Conservation (phyloP, 2,888 invertebrate genomes). For the Cataglyphis livida region DNA sequence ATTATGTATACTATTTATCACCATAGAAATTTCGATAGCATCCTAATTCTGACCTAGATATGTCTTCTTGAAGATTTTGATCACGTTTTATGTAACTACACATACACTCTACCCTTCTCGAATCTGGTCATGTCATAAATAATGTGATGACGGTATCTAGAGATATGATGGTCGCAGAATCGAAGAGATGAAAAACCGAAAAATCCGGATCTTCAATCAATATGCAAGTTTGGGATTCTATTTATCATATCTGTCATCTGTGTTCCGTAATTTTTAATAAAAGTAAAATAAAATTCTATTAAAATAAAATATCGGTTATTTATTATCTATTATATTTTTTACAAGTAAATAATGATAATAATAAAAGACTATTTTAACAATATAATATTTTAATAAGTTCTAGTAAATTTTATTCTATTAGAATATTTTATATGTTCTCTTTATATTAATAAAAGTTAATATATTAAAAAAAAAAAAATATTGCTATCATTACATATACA, state of each 20-base stretch:
- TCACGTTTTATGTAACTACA: slow-evolving; percentile 45
- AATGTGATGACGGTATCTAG: slow-evolving; percentile 37
- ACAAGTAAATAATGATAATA: not conserved
- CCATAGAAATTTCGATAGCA: slow-evolving; percentile 9
- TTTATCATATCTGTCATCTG: slow-evolving; percentile 7
- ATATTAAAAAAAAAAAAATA: not conserved
- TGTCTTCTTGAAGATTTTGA: slow-evolving; percentile 47
- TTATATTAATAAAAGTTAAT: not conserved
- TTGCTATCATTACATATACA: not conserved
- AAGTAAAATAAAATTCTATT: not conserved
- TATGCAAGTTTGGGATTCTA: not conserved
- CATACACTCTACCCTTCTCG: slow-evolving; percentile 15
- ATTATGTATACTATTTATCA: slow-evolving; percentile 24
- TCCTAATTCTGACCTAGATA: slow-evolving; percentile 44
- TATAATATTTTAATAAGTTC: not conserved
- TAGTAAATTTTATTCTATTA: not conserved
- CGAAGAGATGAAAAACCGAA: not conserved
- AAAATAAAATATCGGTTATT: not conserved
- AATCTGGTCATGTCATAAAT: slow-evolving; percentile 56
- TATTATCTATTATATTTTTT: not conserved
- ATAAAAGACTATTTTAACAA: not conserved
- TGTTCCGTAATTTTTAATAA: slow-evolving; percentile 12
- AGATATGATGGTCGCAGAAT: slow-evolving; percentile 17
- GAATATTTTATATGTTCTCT: not conserved
- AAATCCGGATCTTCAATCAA: slow-evolving; percentile 31